Evolutionary conservation across 2,888 invertebrate species (phyloP).

Genomic region (Metallyticus violacea): DNA sequence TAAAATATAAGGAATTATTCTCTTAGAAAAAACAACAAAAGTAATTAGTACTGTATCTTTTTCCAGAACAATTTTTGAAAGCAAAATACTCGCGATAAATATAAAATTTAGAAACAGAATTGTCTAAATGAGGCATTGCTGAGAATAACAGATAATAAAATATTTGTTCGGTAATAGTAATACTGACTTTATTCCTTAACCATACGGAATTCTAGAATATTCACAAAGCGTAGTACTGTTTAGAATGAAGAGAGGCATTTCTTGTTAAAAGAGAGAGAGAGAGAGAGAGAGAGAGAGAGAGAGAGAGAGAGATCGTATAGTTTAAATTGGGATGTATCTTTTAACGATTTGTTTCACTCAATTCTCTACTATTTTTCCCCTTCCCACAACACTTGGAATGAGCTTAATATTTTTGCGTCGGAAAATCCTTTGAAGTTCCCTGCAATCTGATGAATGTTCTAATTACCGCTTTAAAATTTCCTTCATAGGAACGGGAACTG

Average conservation of each 20-base stretch:
- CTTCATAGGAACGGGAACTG: not conserved
- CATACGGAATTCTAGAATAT: too few species aligned
- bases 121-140: too few species aligned
- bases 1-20: not conserved
- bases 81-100: too few species aligned
- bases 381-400: not conserved
- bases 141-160: too few species aligned
- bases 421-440: slow-evolving; percentile 8
- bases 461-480: slow-evolving; percentile 7
- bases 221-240: too few species aligned
- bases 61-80: too few species aligned
- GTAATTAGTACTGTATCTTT: not conserved
- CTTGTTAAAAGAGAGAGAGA: too few species aligned
- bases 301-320: not conserved
- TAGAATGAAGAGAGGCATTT: too few species aligned
- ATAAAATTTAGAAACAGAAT: too few species aligned
- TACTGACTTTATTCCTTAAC: too few species aligned
- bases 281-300: not conserved
- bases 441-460: not conserved
- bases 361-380: not conserved
- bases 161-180: too few species aligned
- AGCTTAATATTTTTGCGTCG: not conserved
- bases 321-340: not conserved
- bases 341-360: not conserved
- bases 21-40: not conserved